These are phyloP conservation scores for Xestoiulus laeticollis DNA, from an alignment of 2,888 invertebrate genomes.

Conservation along the genomic window DNA sequence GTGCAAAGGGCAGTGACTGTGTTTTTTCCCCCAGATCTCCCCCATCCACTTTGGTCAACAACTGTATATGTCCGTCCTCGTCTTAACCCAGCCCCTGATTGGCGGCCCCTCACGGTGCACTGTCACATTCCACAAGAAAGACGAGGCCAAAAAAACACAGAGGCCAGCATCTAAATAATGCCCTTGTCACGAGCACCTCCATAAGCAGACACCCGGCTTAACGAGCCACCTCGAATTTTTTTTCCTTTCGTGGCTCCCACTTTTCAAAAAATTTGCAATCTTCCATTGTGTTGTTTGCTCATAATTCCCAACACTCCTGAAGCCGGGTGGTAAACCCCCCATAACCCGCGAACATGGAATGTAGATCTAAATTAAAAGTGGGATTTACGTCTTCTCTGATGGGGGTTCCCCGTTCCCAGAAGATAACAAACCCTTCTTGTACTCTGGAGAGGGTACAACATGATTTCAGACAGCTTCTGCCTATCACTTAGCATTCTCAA, in stretches of 20 bases:
- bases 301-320: slow-evolving; percentile 33
- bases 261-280: slow-evolving; percentile 4
- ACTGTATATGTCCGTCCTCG: slow-evolving; percentile 12
- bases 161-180: slow-evolving; percentile 40
- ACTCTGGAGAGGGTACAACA: not conserved
- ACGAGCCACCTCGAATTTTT: slow-evolving; percentile 10
- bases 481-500: not conserved
- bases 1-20: not conserved
- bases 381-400: not conserved
- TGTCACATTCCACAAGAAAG: slow-evolving; percentile 49
- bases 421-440: not conserved
- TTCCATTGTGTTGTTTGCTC: slow-evolving; percentile 20
- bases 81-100: slow-evolving; percentile 31
- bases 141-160: slow-evolving; percentile 47
- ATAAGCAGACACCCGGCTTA: slow-evolving; percentile 28
- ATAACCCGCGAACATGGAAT: not conserved
- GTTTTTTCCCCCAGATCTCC: not conserved
- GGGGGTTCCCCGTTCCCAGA: not conserved
- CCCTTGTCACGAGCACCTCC: slow-evolving; percentile 44
- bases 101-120: slow-evolving; percentile 43
- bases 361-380: slow-evolving; percentile 25
- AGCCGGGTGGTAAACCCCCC: not conserved
- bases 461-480: not conserved
- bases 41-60: slow-evolving; percentile 20
- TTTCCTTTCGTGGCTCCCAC: slow-evolving; percentile 30